Percentiles rank a stretch among this genome's conserved stretches.
Conservation (phyloP, 2,113 vertebrate genomes). For the Sinocyclocheilus grahami region DNA sequence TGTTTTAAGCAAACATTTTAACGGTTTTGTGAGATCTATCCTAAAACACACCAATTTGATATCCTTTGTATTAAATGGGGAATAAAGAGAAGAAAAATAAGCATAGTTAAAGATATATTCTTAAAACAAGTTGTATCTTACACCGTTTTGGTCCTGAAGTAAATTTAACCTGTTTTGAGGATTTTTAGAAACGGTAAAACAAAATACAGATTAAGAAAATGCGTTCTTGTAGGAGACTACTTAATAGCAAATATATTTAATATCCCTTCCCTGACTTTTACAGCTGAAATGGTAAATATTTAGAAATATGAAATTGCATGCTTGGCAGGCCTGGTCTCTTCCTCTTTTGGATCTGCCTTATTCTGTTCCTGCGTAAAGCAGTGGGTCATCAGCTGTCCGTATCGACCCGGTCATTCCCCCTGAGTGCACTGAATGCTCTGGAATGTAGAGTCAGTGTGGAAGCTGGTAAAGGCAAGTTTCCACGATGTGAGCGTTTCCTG, state of each 20-base stretch:
- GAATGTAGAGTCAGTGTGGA: constrained; percentile 67
- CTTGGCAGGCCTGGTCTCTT: background rate
- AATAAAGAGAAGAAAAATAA: background rate
- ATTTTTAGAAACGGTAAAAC: background rate
- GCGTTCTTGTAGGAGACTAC: background rate
- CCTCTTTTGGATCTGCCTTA: background rate
- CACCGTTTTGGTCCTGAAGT: background rate
- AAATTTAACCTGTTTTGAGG: background rate
- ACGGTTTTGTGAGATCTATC: too few species aligned
- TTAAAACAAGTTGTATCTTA: background rate
- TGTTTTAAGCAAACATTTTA: too few species aligned
- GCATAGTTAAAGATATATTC: too few species aligned
- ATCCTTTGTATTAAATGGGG: background rate
- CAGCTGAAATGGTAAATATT: background rate
- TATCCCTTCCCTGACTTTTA: background rate
- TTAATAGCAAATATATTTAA: background rate
- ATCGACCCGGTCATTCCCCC: constrained; percentile 22
- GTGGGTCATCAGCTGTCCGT: constrained; percentile 2
- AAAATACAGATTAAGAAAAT: background rate
- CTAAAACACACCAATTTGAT: too few species aligned
- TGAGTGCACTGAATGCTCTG: constrained; percentile 55
- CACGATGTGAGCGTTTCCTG: constrained; percentile 73
- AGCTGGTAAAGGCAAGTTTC: constrained; percentile 71
- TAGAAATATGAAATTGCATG: background rate
- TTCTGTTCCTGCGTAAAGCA: background rate